Conservation (phyloP, 2,888 invertebrate species). For the Apomyelois bistriatella region DNA sequence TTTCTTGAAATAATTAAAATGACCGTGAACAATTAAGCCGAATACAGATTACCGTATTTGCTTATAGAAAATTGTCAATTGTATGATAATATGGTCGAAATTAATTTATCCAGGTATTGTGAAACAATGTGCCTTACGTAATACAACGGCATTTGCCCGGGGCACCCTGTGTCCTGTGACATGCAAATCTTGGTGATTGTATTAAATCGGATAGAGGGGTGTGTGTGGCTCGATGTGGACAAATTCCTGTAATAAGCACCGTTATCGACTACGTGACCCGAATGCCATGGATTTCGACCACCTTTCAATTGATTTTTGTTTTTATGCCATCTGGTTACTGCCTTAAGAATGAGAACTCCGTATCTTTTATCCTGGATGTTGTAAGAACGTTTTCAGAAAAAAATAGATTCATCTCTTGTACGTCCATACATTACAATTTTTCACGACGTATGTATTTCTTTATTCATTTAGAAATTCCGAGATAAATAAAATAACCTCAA, state of each 20-base stretch:
- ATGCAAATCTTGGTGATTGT: constrained; percentile 77
- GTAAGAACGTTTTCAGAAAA: no score
- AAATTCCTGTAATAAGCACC: constrained; percentile 62
- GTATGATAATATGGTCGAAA: constrained; percentile 37
- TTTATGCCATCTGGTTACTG: no score
- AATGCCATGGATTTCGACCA: constrained; percentile 23
- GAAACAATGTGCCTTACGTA: constrained; percentile 45
- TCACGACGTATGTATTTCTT: no score
- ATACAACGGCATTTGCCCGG: constrained; percentile 51
- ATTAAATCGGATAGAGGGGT: constrained; percentile 70
- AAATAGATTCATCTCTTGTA: no score
- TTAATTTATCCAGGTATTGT: constrained; percentile 53
- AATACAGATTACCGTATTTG: not conserved
- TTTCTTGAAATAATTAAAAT: no score
- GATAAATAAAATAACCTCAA: no score
- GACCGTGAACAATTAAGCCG: no score
- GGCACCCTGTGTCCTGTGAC: constrained; percentile 62
- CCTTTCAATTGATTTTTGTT: no score
- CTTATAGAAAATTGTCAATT: constrained; percentile 23
- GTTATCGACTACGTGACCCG: constrained; percentile 38
- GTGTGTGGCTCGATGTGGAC: constrained; percentile 49
- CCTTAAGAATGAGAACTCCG: no score
- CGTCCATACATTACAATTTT: no score
- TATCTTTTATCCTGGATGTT: no score
- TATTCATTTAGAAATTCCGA: no score